Conservation (phyloP, 1,140 invertebrate genomes). For the Episyrphus balteatus region DNA sequence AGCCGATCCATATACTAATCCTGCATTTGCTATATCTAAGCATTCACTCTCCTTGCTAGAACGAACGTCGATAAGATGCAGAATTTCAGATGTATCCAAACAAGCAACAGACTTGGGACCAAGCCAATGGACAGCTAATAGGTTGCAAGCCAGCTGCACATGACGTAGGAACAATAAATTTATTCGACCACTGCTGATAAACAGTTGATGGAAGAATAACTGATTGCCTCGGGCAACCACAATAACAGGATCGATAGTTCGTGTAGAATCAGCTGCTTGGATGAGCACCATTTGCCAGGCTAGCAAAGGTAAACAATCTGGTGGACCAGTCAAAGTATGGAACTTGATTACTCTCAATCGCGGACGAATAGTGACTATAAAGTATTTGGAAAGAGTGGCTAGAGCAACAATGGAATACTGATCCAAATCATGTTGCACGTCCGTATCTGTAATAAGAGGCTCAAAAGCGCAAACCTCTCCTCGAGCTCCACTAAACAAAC, state of each 20-base stretch:
- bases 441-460: constrained; percentile 60
- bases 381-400: constrained; percentile 84
- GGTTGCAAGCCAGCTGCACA: constrained; percentile 53
- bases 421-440: constrained; percentile 58
- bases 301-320: constrained; percentile 69
- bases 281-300: constrained; percentile 88
- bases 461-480: constrained; percentile 87
- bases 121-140: constrained; percentile 76
- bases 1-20: constrained; percentile 82
- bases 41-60: constrained; percentile 75
- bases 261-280: constrained; percentile 58
- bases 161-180: constrained; percentile 45
- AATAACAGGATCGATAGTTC: constrained; percentile 73
- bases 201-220: constrained; percentile 60
- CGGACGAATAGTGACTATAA: constrained; percentile 75
- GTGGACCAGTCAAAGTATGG: constrained; percentile 44
- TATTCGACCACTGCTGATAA: constrained; percentile 28
- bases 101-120: constrained; percentile 75
- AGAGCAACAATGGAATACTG: constrained; percentile 76
- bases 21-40: constrained; percentile 69
- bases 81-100: constrained; percentile 72
- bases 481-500: constrained; percentile 84
- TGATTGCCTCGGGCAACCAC: constrained; percentile 72
- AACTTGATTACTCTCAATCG: constrained; percentile 44
- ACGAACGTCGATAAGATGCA: constrained; percentile 81